These are phyloP conservation scores for Orthosia gothica DNA, from an alignment of 2,888 invertebrate species.

Conservation along the genomic window DNA sequence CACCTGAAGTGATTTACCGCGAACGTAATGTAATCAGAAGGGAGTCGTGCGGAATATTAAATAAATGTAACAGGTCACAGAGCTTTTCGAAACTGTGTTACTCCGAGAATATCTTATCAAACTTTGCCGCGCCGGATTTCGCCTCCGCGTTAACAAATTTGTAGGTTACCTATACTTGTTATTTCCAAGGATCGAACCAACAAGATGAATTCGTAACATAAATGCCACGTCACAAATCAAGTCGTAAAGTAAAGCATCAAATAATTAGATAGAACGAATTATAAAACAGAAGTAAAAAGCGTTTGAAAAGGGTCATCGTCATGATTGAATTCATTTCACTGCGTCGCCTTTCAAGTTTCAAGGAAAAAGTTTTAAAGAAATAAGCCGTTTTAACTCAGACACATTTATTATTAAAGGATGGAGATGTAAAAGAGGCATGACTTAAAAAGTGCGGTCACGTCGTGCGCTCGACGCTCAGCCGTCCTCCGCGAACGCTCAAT, in stretches of 20 bases:
- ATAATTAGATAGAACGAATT: slow-evolving; percentile 3
- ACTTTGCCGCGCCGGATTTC: background rate
- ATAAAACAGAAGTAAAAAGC: no score
- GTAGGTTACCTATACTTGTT: background rate
- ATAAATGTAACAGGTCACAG: slow-evolving; percentile 29
- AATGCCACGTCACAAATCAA: background rate
- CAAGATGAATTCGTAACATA: background rate
- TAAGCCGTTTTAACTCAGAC: slow-evolving; percentile 43
- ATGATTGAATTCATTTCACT: no score
- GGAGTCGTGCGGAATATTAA: slow-evolving; percentile 39
- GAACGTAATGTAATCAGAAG: slow-evolving; percentile 48
- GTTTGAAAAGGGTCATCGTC: no score
- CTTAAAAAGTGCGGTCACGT: slow-evolving; percentile 77
- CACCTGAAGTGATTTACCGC: slow-evolving; percentile 54
- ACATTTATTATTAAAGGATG: slow-evolving; percentile 52
- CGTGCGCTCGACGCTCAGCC: slow-evolving; percentile 44
- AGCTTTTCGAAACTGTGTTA: background rate
- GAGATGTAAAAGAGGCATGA: slow-evolving; percentile 62
- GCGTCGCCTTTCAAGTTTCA: slow-evolving; percentile 1
- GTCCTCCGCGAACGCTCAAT: slow-evolving; percentile 63
- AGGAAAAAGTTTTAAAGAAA: slow-evolving; percentile 30
- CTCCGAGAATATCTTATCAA: slow-evolving; percentile 26
- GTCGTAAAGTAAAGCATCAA: slow-evolving; percentile 3
- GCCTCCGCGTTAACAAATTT: background rate
- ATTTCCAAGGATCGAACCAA: background rate